A percentile compares a stretch with the other conserved stretches of the same genome.
These are phyloP conservation scores for Falco punctatus DNA, from an alignment of 2,113 vertebrate genomes.

Conservation along the genomic window DNA sequence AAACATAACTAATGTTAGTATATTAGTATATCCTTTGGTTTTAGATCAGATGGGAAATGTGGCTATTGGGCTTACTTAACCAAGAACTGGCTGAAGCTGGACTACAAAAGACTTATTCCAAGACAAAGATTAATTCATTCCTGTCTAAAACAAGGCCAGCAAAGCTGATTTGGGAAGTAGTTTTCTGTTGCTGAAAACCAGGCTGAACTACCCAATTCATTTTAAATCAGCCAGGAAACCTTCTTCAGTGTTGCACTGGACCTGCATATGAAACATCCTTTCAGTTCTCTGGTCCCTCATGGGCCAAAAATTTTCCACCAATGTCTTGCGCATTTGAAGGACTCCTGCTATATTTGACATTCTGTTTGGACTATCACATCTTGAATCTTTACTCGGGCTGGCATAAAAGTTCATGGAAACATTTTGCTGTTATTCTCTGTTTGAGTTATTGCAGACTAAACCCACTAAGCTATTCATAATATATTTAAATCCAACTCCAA, in stretches of 20 bases:
- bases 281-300: not conserved
- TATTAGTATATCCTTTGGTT: not conserved
- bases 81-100: not conserved
- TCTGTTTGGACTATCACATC: not conserved
- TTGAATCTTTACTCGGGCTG: not conserved
- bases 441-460: not conserved
- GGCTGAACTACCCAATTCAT: not conserved
- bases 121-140: not conserved
- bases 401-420: not conserved
- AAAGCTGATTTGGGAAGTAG: not conserved
- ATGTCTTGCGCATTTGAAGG: accelerated
- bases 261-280: not conserved
- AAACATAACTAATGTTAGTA: not conserved
- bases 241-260: not conserved
- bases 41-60: not conserved
- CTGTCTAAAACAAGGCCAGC: not conserved
- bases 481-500: not conserved
- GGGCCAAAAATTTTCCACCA: not conserved
- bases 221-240: not conserved
- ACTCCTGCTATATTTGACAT: not conserved
- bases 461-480: not conserved
- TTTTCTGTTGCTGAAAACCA: not conserved
- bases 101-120: not conserved
- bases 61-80: not conserved
- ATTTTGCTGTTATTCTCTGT: not conserved